Percentiles rank a stretch among this genome's conserved stretches.
Conservation (phyloP, 2,888 invertebrate species). For the Chirona hameri region DNA sequence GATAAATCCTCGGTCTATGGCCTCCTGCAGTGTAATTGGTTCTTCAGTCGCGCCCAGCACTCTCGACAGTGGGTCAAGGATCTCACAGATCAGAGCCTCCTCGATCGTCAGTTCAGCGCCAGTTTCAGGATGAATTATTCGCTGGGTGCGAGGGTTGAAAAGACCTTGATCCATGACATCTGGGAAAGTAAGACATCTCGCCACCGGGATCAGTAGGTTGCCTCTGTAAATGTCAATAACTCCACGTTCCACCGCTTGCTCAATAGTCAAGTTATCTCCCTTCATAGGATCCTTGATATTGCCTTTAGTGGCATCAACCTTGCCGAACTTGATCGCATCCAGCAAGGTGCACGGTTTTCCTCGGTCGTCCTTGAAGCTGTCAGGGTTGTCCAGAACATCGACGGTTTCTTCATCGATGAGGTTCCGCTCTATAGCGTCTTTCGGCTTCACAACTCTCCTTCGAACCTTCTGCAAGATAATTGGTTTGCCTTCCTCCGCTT, state of each 20-base stretch:
- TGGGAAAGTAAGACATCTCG: slow-evolving; percentile 73
- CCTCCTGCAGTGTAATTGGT: slow-evolving; percentile 69
- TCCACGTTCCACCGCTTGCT: slow-evolving; percentile 77
- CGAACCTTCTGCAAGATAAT: slow-evolving; percentile 72
- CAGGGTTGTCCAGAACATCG: slow-evolving; percentile 52
- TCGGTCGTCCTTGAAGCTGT: slow-evolving; percentile 33
- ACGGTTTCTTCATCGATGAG: slow-evolving; percentile 81
- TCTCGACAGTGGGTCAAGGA: slow-evolving; percentile 74
- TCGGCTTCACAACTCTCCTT: slow-evolving; percentile 62
- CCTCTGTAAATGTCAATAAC: slow-evolving; percentile 70
- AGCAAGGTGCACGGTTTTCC: slow-evolving; percentile 62
- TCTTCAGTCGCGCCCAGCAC: slow-evolving; percentile 61
- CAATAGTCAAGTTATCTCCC: slow-evolving; percentile 72
- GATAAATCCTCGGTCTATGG: slow-evolving; percentile 65
- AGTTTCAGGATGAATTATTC: slow-evolving; percentile 82
- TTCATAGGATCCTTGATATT: slow-evolving; percentile 77
- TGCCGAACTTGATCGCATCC: slow-evolving; percentile 67
- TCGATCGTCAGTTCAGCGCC: slow-evolving; percentile 70
- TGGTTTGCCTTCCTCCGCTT: slow-evolving; percentile 62
- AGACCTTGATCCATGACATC: slow-evolving; percentile 82
- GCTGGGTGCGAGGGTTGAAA: slow-evolving; percentile 65
- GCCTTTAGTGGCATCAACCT: slow-evolving; percentile 69
- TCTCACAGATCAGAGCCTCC: slow-evolving; percentile 82
- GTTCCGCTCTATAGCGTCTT: slow-evolving; percentile 73
- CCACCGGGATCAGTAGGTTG: slow-evolving; percentile 72